Evolutionary conservation across 1,140 invertebrate species (phyloP).

Genomic region (Hormaphis cornu): DNA sequence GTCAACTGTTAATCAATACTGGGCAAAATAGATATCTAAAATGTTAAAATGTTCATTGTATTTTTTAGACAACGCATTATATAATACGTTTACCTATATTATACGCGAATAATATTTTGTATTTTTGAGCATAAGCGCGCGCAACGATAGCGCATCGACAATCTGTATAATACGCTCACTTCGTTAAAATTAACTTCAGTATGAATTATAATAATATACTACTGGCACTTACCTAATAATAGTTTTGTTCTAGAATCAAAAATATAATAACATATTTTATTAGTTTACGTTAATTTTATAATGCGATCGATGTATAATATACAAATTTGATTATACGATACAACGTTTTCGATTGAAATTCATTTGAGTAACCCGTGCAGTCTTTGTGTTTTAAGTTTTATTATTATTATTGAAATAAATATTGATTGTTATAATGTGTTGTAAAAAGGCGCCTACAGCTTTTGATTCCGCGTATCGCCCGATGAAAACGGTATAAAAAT

Average conservation of each 20-base stretch:
- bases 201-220: no score
- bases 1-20: no score
- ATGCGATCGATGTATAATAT: no score
- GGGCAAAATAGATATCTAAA: no score
- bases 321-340: neutral
- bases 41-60: neutral
- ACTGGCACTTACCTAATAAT: constrained; percentile 5
- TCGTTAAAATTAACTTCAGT: neutral
- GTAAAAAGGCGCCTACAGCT: no score
- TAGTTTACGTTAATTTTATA: no score
- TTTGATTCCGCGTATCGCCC: neutral
- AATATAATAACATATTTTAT: neutral
- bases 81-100: no score
- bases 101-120: neutral
- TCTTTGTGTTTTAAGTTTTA: neutral
- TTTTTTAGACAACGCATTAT: neutral
- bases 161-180: neutral
- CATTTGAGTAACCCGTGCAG: neutral
- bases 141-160: neutral
- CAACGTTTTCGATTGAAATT: neutral
- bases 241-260: neutral
- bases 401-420: neutral
- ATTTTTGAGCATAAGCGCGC: neutral
- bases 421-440: no score
- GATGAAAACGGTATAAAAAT: no score